Percentiles rank a stretch among this genome's conserved stretches.
phyloP scores from a whole-genome alignment of 2,113 vertebrate genomes.

The Bubalus kerabau region DNA sequence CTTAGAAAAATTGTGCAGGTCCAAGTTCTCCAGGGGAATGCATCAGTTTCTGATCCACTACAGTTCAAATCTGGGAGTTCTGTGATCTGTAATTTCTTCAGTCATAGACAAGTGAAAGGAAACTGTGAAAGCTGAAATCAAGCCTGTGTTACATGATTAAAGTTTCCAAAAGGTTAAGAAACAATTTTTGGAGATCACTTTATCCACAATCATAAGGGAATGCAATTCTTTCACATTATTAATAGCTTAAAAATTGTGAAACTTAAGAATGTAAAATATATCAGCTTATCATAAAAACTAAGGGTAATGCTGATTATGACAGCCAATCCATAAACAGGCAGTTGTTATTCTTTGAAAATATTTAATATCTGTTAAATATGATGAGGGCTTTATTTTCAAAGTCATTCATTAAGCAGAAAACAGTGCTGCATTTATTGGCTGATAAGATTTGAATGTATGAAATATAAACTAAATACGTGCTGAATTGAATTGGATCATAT shows the following conservation, averaged over 20 bases:
- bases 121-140: not conserved
- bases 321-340: not conserved
- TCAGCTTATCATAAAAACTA: not conserved
- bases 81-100: not conserved
- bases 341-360: not conserved
- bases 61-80: not conserved
- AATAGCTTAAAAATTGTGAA: not conserved
- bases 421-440: not conserved
- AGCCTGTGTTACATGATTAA: slow-evolving; percentile 24
- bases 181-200: not conserved
- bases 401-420: not conserved
- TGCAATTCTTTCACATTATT: not conserved
- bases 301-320: not conserved
- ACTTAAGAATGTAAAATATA: not conserved
- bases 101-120: not conserved
- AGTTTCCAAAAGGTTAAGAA: not conserved
- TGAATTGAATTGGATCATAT: not conserved
- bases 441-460: not conserved
- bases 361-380: not conserved
- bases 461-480: not conserved
- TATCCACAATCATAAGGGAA: not conserved
- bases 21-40: not conserved
- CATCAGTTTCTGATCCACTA: not conserved
- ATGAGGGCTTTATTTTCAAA: not conserved
- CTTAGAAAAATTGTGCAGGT: not conserved